Base-by-base conservation (phyloP, 2,888 invertebrate genomes). In the Phaedon cochleariae region DNA sequence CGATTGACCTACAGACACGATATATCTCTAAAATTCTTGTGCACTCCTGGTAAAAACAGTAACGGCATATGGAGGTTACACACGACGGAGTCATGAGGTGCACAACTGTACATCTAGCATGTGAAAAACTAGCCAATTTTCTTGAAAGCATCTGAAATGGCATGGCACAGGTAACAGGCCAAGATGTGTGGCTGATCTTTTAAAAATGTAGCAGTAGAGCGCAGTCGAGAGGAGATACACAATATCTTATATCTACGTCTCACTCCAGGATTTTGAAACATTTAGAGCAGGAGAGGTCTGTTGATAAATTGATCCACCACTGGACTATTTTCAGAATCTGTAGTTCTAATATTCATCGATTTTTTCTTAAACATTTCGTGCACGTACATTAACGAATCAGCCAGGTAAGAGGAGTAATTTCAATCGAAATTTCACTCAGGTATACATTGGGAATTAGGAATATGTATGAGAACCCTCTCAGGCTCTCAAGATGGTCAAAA, bases 101-200 rank as follows among this genome's bases (percentile, higher is more conserved):
- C 68, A 66, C 67, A 68, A 69, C 60, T 71, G 71, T 69, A 72
- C 62, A 59, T 54, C 64, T 41, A 74, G 67, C 71, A 73, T 73
- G 73, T 72, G 72, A 64, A 66, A 73, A 75, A 75, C 64, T 73
- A 76, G 75, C 74, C 80, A 81, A 81, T 81, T 80, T 81, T 73
- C 80, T 78, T 80, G 80, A 81, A 80, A 81, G 81, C 81, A 77
- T 80, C 78, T 75, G 74, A 75, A 78, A 76, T 74, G 77, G 74
- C 77, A 62, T 49, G 52, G 65, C 57, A 75, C 75, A 77, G 78
- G 77, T 74, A 74, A 78, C 76, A 78, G 63, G 75, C 74, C 74
- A 68, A 75, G 73, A 79, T 77, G 76, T 77, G 79, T 78, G 76
- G 78, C 76, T 76, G 77, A 79, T 79, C 79, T 78, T 80, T 81